Conservation (phyloP, 37 sponge, comb jelly and placozoan species). For the Amphimedon queenslandica region DNA sequence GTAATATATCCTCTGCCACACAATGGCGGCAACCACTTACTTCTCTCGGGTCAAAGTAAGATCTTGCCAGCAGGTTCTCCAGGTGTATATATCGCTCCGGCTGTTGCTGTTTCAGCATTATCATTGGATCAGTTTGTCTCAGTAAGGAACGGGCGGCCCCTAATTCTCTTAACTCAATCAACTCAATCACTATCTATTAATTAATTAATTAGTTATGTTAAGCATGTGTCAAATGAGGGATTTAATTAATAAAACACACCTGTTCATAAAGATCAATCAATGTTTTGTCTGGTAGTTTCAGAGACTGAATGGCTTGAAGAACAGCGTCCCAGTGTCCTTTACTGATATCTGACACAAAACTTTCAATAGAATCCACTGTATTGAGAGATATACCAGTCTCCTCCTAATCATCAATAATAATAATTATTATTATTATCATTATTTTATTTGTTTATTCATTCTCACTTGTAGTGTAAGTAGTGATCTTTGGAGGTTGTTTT, state of each 20-base stretch:
- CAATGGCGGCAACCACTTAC: conserved; percentile 15
- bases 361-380: conserved; percentile 96
- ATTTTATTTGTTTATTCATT: too few species aligned
- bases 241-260: conserved; percentile 49
- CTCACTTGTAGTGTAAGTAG: conserved; percentile 79
- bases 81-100: conserved; percentile 93
- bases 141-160: conserved; percentile 95
- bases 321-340: conserved; percentile 99
- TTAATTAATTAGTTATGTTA: neutral
- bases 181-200: conserved; percentile 87
- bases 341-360: conserved; percentile 93
- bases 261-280: conserved; percentile 88
- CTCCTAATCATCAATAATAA: too few species aligned
- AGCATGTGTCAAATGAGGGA: neutral
- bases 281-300: conserved; percentile 94
- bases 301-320: conserved; percentile 87
- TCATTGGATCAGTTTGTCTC: conserved; percentile 98
- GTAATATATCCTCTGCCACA: neutral
- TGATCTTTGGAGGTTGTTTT: conserved; percentile 87
- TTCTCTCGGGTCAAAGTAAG: conserved; percentile 97
- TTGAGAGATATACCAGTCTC: conserved; percentile 86
- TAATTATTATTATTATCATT: too few species aligned
- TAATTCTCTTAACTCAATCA: conserved; percentile 96
- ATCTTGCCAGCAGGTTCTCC: conserved; percentile 89
- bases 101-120: conserved; percentile 88